Conservation (phyloP, 2,113 vertebrate genomes). For the Podocnemis expansa region DNA sequence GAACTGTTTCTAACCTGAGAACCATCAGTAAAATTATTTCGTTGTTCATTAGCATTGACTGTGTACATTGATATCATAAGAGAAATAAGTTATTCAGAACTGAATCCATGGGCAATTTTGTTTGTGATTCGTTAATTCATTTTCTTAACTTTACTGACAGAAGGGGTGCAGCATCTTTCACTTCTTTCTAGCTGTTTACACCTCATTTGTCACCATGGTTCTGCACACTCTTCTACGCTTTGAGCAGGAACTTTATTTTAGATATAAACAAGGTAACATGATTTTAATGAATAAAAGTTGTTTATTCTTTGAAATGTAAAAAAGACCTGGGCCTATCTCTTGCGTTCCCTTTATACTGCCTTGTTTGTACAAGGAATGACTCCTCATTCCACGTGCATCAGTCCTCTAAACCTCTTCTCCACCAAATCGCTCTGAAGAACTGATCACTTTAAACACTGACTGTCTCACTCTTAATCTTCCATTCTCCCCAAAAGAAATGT, state of each 20-base stretch:
- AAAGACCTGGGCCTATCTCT: not conserved
- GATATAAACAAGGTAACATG: not conserved
- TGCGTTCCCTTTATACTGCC: not conserved
- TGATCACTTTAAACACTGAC: not conserved
- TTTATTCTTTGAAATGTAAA: not conserved
- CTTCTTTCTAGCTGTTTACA: not conserved
- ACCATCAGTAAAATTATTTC: not conserved
- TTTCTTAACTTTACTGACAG: not conserved
- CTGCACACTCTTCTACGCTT: not conserved
- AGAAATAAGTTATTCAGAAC: not conserved
- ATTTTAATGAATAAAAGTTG: not conserved
- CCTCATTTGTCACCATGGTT: not conserved
- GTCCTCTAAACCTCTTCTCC: accelerated
- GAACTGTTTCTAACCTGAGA: not conserved
- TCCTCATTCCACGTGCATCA: not conserved
- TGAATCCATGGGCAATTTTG: not conserved
- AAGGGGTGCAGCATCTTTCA: not conserved
- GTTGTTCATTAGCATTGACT: not conserved
- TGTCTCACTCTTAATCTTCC: not conserved
- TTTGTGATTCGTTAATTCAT: not conserved
- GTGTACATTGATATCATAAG: not conserved
- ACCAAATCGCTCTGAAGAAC: not conserved
- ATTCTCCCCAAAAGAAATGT: not conserved
- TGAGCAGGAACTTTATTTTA: not conserved
- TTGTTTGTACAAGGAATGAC: not conserved